Evolutionary conservation across 2,113 vertebrate genomes (phyloP).

Genomic region (Cercopithecus mona): DNA sequence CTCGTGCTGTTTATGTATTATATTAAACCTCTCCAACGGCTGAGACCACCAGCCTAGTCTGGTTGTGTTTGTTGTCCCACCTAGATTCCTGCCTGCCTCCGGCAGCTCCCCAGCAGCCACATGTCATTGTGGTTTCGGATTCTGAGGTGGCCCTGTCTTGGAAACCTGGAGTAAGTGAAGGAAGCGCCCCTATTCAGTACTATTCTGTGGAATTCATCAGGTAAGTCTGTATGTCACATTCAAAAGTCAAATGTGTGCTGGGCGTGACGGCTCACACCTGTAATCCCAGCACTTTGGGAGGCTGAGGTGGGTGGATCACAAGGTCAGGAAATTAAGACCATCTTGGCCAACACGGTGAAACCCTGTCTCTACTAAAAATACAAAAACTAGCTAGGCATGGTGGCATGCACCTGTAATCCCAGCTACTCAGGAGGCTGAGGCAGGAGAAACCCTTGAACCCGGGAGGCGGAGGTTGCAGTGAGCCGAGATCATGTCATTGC

Average conservation of each 20-base stretch:
- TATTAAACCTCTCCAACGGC: background rate
- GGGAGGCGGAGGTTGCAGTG: no score
- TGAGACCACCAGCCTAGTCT: background rate
- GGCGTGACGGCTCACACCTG: no score
- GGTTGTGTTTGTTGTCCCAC: conserved; percentile 42
- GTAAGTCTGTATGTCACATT: conserved; percentile 81
- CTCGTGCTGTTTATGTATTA: background rate
- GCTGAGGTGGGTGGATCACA: no score
- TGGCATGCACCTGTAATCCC: no score
- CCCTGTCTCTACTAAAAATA: no score
- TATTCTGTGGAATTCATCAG: conserved; percentile 95
- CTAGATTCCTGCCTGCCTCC: conserved; percentile 93
- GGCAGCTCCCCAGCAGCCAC: conserved; percentile 88
- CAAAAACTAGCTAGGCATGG: no score
- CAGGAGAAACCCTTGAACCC: no score
- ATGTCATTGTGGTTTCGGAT: conserved; percentile 91
- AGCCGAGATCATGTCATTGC: no score
- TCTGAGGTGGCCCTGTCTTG: conserved; percentile 95
- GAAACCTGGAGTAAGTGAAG: conserved; percentile 89
- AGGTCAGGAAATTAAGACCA: no score
- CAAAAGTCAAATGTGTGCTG: background rate
- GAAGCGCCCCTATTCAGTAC: conserved; percentile 89
- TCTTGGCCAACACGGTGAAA: no score
- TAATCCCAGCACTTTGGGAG: no score
- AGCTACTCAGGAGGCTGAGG: no score